These are phyloP conservation scores for Scophthalmus maximus DNA, from an alignment of 2,113 vertebrate species.

Conservation along the genomic window DNA sequence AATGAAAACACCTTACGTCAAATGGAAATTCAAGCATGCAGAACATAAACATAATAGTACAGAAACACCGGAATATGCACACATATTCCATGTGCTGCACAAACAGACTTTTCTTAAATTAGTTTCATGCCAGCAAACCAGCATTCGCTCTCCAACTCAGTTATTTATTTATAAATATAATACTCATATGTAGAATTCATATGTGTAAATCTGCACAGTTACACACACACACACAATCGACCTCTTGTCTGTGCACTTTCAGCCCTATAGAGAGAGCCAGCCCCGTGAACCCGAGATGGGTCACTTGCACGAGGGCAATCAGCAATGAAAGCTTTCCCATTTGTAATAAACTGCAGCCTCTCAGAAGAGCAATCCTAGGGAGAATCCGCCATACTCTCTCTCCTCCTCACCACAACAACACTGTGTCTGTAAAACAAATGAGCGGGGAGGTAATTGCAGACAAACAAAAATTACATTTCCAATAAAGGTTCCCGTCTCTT, in stretches of 20 bases:
- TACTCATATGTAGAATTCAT: background rate
- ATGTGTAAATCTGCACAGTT: background rate
- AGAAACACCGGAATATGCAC: too few species aligned
- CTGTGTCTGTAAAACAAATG: slow-evolving; percentile 82
- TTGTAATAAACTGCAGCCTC: slow-evolving; percentile 81
- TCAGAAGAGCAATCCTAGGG: slow-evolving; percentile 78
- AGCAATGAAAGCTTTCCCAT: slow-evolving; percentile 83
- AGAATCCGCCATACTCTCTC: slow-evolving; percentile 62
- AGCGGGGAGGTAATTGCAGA: slow-evolving; percentile 83
- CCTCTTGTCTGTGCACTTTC: slow-evolving; percentile 41
- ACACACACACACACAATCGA: background rate
- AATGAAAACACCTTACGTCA: background rate
- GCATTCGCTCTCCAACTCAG: background rate
- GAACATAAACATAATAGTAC: slow-evolving; percentile 30
- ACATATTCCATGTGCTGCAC: slow-evolving; percentile 2
- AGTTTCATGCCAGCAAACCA: background rate
- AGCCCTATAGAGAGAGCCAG: slow-evolving; percentile 42
- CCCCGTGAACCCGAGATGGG: slow-evolving; percentile 47
- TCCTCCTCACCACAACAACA: slow-evolving; percentile 64
- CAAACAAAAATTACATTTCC: slow-evolving; percentile 88
- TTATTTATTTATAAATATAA: slow-evolving; percentile 29
- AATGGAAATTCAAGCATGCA: slow-evolving; percentile 17
- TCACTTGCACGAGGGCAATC: slow-evolving; percentile 75
- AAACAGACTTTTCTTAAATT: slow-evolving; percentile 21
- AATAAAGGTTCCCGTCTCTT: slow-evolving; percentile 83